These are phyloP conservation scores for Agrochola circellaris DNA, from an alignment of 2,888 invertebrate species.

Conservation along the genomic window DNA sequence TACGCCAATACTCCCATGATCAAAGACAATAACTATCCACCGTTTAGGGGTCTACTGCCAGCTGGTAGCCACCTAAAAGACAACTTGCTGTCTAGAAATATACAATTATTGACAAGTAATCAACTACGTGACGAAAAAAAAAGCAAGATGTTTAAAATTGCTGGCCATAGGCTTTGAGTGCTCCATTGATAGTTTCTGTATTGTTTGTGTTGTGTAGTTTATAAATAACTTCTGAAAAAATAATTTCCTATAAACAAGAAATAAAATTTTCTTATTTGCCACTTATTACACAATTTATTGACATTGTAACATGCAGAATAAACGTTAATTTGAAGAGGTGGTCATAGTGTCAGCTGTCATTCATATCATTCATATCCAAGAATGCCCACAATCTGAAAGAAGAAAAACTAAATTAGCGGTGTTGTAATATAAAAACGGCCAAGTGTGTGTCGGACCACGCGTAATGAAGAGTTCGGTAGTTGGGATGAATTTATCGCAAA, in stretches of 20 bases:
- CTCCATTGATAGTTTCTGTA: constrained; percentile 28
- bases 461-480: too few relatives aligned
- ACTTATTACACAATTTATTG: constrained; percentile 59
- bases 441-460: too few relatives aligned
- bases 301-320: constrained; percentile 44
- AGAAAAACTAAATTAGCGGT: constrained; percentile 35
- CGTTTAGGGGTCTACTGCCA: constrained; percentile 54
- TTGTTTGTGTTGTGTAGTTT: constrained; percentile 39
- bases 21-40: constrained; percentile 59
- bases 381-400: constrained; percentile 58
- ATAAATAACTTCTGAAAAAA: constrained; percentile 15
- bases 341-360: constrained; percentile 19
- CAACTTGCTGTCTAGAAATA: constrained; percentile 69
- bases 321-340: constrained; percentile 20
- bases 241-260: constrained; percentile 20
- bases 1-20: constrained; percentile 49
- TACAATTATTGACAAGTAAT: constrained; percentile 71
- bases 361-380: constrained; percentile 44
- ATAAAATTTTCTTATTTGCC: constrained; percentile 47
- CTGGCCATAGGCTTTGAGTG: constrained; percentile 80
- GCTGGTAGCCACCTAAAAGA: constrained; percentile 61
- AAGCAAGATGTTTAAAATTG: constrained; percentile 84
- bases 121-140: constrained; percentile 80
- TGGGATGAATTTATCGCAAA: too few relatives aligned
- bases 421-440: background rate